Percentiles rank a stretch among this genome's conserved stretches.
Conservation (phyloP, 2,888 invertebrate genomes). For the Pyrgus malvae region DNA sequence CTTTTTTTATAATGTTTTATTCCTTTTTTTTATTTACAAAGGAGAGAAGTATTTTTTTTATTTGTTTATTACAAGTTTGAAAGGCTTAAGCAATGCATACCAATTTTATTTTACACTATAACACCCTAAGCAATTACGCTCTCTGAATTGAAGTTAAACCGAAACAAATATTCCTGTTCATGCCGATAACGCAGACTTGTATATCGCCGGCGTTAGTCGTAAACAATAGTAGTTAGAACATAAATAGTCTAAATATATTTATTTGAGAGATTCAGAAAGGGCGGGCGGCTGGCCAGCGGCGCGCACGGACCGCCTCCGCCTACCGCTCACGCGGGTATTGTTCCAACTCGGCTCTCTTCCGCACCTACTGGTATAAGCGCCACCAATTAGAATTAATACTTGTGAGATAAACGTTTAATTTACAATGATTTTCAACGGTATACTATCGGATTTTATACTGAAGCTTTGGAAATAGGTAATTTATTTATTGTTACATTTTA, state of each 20-base stretch:
- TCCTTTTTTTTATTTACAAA: no score
- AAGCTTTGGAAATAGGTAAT: no score
- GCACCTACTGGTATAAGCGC: conserved; percentile 47
- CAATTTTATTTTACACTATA: no score
- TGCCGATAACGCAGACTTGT: conserved; percentile 16
- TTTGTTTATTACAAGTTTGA: no score
- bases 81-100: no score
- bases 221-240: conserved; percentile 27
- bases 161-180: conserved; percentile 11
- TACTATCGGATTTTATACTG: conserved; percentile 14
- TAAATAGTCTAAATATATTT: conserved; percentile 26
- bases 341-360: conserved; percentile 39
- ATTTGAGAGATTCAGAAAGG: conserved; percentile 47
- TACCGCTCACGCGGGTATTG: conserved; percentile 70
- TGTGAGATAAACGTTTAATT: background rate
- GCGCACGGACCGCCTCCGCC: conserved; percentile 67
- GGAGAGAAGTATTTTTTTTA: no score
- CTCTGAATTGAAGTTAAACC: no score
- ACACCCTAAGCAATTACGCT: no score
- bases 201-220: conserved; percentile 22
- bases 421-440: conserved; percentile 31
- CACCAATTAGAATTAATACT: conserved; percentile 68
- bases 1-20: no score
- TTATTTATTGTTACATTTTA: no score
- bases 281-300: conserved; percentile 62